Conservation (phyloP, 53 echinoderm and acorn worm genomes). For the Astropecten irregularis region DNA sequence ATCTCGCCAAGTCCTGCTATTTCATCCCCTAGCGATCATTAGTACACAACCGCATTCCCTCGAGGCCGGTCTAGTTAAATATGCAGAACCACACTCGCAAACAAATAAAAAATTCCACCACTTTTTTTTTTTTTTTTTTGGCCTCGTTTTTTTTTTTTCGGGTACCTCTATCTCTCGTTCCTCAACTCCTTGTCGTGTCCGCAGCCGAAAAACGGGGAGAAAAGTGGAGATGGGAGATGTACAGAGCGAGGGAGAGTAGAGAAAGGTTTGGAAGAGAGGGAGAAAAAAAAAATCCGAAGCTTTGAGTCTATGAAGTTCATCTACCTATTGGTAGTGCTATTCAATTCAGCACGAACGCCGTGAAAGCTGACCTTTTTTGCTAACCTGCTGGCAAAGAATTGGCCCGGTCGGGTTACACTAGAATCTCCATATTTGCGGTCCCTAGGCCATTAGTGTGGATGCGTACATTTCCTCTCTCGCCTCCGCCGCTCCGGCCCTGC, state of each 20-base stretch:
- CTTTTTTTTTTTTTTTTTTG: too few species aligned
- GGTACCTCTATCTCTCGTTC: not conserved
- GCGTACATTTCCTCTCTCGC: slow-evolving; percentile 56
- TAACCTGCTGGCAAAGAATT: slow-evolving; percentile 47
- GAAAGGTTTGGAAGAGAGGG: too few species aligned
- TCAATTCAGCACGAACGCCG: slow-evolving; percentile 55
- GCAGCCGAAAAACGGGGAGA: too few species aligned
- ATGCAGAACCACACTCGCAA: slow-evolving; percentile 46
- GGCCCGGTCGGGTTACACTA: slow-evolving; percentile 44
- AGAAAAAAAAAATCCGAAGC: too few species aligned
- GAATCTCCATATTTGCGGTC: slow-evolving; percentile 65
- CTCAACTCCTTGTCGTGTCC: not conserved
- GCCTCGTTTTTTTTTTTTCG: too few species aligned
- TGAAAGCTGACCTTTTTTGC: slow-evolving; percentile 52
- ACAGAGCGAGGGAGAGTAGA: too few species aligned
- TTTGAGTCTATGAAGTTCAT: slow-evolving; percentile 38
- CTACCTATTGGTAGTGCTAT: slow-evolving; percentile 47
- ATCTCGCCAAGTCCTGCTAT: not conserved
- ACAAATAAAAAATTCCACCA: slow-evolving; percentile 54
- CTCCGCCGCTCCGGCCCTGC: not conserved
- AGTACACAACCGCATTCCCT: slow-evolving; percentile 25
- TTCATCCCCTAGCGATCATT: slow-evolving; percentile 38
- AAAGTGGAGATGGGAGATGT: too few species aligned
- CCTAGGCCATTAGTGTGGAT: slow-evolving; percentile 62
- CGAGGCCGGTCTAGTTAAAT: slow-evolving; percentile 13